Conservation (phyloP, 2,888 invertebrate species). For the Apamea anceps region DNA sequence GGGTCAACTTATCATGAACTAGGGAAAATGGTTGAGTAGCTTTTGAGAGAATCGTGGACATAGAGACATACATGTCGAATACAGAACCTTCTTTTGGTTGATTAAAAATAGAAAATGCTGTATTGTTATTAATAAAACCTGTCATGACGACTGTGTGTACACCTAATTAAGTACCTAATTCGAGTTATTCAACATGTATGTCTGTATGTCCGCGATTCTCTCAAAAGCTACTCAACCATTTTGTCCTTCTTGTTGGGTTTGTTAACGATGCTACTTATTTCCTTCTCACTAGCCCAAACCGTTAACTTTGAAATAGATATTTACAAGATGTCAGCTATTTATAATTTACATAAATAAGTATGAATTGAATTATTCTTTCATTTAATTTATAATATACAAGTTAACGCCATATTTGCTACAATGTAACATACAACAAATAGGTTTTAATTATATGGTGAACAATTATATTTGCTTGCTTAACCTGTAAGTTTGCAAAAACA, state of each 20-base stretch:
- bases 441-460: not conserved
- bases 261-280: not conserved
- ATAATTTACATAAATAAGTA: conserved; percentile 54
- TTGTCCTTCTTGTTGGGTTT: not conserved
- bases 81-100: no score
- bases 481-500: not conserved
- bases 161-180: no score
- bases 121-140: not conserved
- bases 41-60: not conserved
- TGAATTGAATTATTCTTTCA: conserved; percentile 40
- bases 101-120: not conserved
- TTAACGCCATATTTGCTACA: conserved; percentile 40
- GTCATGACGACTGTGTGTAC: no score
- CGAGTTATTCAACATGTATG: not conserved
- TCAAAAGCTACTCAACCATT: not conserved
- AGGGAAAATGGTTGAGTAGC: not conserved
- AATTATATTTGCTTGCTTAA: not conserved
- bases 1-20: no score
- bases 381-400: conserved; percentile 9
- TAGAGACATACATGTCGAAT: not conserved
- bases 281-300: conserved; percentile 23
- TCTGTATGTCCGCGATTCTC: not conserved
- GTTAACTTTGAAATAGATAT: conserved; percentile 50
- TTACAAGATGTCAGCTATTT: conserved; percentile 53
- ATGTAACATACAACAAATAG: not conserved